These are phyloP conservation scores for Brachionus sp. DNA, from an alignment of 1,140 invertebrate species.

Conservation along the genomic window DNA sequence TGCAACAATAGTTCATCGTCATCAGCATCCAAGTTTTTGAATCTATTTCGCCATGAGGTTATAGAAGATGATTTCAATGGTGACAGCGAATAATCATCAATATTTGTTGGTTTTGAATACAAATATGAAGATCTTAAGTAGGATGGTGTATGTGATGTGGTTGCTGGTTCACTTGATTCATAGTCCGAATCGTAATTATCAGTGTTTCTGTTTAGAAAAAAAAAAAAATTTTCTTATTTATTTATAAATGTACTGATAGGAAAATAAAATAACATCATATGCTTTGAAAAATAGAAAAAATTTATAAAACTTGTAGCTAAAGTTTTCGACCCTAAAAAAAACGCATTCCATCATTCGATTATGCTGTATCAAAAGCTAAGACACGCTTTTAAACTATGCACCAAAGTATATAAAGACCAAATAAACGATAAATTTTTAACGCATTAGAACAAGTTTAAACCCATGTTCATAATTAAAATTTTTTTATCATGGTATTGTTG, in stretches of 20 bases:
- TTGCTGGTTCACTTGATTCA: not conserved
- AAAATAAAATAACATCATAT: not conserved
- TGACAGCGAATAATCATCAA: conserved; percentile 14
- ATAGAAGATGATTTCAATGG: not conserved
- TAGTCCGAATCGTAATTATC: conserved; percentile 38
- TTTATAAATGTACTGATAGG: too few species aligned
- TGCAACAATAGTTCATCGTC: conserved; percentile 12
- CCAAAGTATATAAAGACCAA: too few species aligned
- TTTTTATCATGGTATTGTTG: too few species aligned
- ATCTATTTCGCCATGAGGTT: conserved; percentile 17
- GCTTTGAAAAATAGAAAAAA: not conserved
- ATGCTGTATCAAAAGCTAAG: too few species aligned
- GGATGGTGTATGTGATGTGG: not conserved
- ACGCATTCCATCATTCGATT: too few species aligned
- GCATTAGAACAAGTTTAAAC: too few species aligned
- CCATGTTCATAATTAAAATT: too few species aligned
- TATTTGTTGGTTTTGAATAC: conserved; percentile 35
- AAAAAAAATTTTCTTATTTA: not conserved
- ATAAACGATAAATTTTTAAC: too few species aligned
- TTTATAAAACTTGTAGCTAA: too few species aligned
- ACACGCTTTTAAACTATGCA: too few species aligned
- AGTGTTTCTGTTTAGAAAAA: conserved; percentile 9
- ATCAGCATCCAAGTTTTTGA: not conserved
- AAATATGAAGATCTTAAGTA: conserved; percentile 27
- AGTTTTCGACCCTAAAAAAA: too few species aligned